Evolutionary conservation across 2,888 invertebrate genomes (phyloP), one percentile per base, ranked within the genome.

Genomic region (Conistra vaccinii): DNA sequence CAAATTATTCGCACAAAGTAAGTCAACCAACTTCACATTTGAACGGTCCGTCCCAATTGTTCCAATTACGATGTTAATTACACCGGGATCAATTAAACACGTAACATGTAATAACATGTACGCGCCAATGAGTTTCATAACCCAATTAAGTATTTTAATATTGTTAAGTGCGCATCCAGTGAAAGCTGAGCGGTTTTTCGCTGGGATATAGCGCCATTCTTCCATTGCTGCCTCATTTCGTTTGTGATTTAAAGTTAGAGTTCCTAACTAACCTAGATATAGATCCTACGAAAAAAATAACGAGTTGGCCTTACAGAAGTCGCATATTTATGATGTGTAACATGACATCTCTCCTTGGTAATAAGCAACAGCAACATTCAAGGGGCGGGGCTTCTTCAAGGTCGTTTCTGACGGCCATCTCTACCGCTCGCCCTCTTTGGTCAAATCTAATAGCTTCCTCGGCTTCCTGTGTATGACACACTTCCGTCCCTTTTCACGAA

Each of bases 71-170:
- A 53, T 70, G 76, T 55, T 76, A 84, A 80, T 71, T 73, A 77
- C 77, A 51, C 77, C 69, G 26, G 53, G 78, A 81, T 80, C 76
- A 84, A 86, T 86, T 84, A 84, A 68, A 75, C 63, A 78, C 72
- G 83, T 85, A 85, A 83, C 79, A 63, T 51, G 73, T 77, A 86
- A 85, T 84, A 72, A 67, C 66, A 62, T 42, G 72, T 73, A 77
- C 70, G 84, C 70, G 53, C 86, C 62, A 84, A 74, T 80, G 65
- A 73, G 73, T 80, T 80, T 80, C 80, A 65, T 85, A 84, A 86
- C 80, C 69, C 63, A 76, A 86, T 86, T 84, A 45, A 45, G 45
- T 17, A 80, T 75, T 86, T 73, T 74, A 70, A 78, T 82, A 42
- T 65, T 35, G 32, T 48, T 51, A 61, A 51, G 62, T 32, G 26